Base-by-base conservation (phyloP, 2,797 vertebrate species). In the Tiaroga cobitis region DNA sequence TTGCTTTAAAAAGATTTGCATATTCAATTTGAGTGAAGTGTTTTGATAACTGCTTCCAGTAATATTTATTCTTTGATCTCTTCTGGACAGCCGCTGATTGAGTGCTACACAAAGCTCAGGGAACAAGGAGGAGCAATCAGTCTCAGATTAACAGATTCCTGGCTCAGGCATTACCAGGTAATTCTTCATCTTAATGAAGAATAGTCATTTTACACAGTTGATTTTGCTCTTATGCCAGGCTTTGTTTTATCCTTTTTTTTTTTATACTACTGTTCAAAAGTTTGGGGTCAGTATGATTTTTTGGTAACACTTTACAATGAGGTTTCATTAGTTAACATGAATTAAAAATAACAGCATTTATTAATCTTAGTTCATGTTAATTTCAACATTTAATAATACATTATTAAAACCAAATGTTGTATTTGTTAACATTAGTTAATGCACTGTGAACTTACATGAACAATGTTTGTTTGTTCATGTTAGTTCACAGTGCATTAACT, bases 151-250 rank as follows among this genome's bases (percentile, higher is more conserved):
- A 96, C 97, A 5, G 97, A 99, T 92, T 97, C 97, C 34, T 99
- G 98, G 98, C 95, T 99, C 49, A 92, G 98, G 85, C 97, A 96
- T 92, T 99, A 99, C 87, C 98, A 99, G 98, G 98, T 99, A 93
- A 85, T 86, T 67, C 21, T 11, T n/a, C 56, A 24, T 56, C 21
- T 59, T 24, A n/a, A 11, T 56, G 0, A 56, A 10, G 21, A 56
- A 24, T 59, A n/a, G n/a, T 59, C 1, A 3, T 70, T 29, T 29
- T 29, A 10, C 6, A 34, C 29, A 49, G n/a, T 9, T 29, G 3
- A 6, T 4, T 75, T 54, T 34, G 4, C 4, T 21, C 26, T 74
- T 19, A 73, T 73, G 41, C 8, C 41, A 51, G 8, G 2, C 16
- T 32, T 49, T 5, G 8, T 19, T 29, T 73, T 73, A 26, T 19